phyloP scores from a whole-genome alignment of 1,140 invertebrate genomes.

The Neelides sp. region DNA sequence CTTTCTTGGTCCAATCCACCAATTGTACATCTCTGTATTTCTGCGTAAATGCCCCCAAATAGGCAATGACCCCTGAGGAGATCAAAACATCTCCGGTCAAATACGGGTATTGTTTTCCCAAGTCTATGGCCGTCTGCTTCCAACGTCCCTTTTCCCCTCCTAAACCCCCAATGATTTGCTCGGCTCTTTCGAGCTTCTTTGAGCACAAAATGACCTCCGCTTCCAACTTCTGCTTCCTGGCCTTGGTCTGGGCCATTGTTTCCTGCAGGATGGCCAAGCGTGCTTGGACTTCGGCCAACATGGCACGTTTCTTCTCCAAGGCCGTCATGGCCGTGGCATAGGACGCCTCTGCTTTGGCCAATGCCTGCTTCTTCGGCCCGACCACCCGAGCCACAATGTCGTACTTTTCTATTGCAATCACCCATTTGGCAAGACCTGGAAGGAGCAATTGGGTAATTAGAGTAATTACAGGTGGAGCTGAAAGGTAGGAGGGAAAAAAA shows the following conservation, averaged over 20 bases:
- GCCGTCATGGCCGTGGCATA: conserved; percentile 53
- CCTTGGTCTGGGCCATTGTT: conserved; percentile 44
- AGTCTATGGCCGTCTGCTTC: conserved; percentile 57
- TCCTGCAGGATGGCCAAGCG: conserved; percentile 50
- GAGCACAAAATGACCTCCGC: conserved; percentile 75
- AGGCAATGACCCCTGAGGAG: conserved; percentile 75
- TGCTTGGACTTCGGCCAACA: conserved; percentile 57
- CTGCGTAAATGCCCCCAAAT: conserved; percentile 78
- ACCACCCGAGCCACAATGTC: conserved; percentile 82
- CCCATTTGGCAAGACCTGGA: conserved; percentile 72
- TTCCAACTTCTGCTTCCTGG: conserved; percentile 47
- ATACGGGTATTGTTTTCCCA: conserved; percentile 51
- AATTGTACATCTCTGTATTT: conserved; percentile 58
- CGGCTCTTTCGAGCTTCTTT: conserved; percentile 77
- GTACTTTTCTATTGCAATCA: conserved; percentile 82
- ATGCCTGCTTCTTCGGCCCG: conserved; percentile 64
- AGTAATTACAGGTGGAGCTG: neutral
- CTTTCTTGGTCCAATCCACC: conserved; percentile 55
- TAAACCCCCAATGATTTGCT: conserved; percentile 77
- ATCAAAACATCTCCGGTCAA: conserved; percentile 65
- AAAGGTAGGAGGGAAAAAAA: neutral
- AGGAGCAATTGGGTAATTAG: conserved; percentile 5
- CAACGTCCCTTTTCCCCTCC: conserved; percentile 71
- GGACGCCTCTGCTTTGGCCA: conserved; percentile 60
- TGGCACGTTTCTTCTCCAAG: conserved; percentile 54